phyloP scores from a whole-genome alignment of 2,113 vertebrate species.

The Typhlomys cinereus region DNA sequence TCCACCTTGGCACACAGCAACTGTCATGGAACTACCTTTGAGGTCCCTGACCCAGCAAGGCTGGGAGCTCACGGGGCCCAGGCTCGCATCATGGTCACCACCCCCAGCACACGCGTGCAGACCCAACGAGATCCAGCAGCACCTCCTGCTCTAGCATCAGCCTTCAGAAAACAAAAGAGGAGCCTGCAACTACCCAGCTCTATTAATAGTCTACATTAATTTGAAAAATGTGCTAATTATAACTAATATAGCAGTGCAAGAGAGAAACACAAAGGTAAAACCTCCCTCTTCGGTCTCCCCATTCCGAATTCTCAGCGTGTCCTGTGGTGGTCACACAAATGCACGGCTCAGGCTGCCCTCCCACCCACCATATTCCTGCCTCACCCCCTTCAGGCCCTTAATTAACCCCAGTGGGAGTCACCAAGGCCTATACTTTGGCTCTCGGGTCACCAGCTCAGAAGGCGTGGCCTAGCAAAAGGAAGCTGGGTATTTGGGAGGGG shows the following conservation, averaged over 20 bases:
- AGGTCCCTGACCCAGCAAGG: background rate
- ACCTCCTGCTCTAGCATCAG: background rate
- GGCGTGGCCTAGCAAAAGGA: background rate
- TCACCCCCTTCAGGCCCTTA: too few relatives aligned
- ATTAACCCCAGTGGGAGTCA: background rate
- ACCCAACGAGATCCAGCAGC: background rate
- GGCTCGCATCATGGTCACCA: background rate
- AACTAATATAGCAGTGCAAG: background rate
- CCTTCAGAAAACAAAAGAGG: background rate
- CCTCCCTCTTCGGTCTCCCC: background rate
- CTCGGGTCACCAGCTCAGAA: background rate
- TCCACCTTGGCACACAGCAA: background rate
- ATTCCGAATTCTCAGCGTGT: too few relatives aligned
- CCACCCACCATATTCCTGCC: background rate
- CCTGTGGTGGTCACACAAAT: background rate
- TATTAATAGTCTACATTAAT: background rate
- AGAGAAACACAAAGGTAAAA: background rate
- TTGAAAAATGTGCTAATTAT: constrained; percentile 17
- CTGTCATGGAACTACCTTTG: background rate
- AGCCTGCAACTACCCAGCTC: background rate
- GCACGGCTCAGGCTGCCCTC: background rate
- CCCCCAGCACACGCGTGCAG: too few relatives aligned
- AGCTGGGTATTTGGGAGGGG: background rate
- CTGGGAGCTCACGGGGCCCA: too few relatives aligned
- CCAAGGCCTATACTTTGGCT: background rate